These are phyloP conservation scores for Ferdinandea cuprea DNA, from an alignment of 2,888 invertebrate species.

Conservation along the genomic window DNA sequence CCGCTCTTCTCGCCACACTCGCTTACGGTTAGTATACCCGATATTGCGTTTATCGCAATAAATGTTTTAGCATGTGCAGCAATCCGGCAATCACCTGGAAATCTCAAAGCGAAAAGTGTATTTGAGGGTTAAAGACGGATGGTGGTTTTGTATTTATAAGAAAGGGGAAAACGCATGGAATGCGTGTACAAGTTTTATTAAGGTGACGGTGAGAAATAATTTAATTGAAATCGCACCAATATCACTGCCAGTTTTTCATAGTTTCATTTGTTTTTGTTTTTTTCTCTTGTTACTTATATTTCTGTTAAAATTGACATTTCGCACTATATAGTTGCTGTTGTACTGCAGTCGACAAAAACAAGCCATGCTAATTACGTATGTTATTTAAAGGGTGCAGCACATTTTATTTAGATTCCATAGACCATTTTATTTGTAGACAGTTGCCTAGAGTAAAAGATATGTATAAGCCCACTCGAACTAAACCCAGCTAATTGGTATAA, in stretches of 20 bases:
- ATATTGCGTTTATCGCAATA: conserved; percentile 53
- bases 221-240: conserved; percentile 70
- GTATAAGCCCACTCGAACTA: too few relatives aligned
- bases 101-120: conserved; percentile 63
- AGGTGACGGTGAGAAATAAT: conserved; percentile 73
- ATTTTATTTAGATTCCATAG: too few relatives aligned
- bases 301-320: conserved; percentile 64
- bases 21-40: conserved; percentile 2
- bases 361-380: conserved; percentile 69
- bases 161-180: conserved; percentile 53
- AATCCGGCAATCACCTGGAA: conserved; percentile 71
- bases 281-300: conserved; percentile 27
- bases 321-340: conserved; percentile 55
- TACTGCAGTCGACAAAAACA: conserved; percentile 53
- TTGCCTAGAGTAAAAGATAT: too few relatives aligned
- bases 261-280: conserved; percentile 59
- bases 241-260: conserved; percentile 71
- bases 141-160: conserved; percentile 44
- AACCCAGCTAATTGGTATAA: too few relatives aligned
- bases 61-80: conserved; percentile 54
- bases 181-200: conserved; percentile 70
- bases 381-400: conserved; percentile 68
- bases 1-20: neutral
- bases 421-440: conserved; percentile 37
- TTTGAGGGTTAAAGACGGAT: conserved; percentile 60